Evolutionary conservation across 2,888 invertebrate species (phyloP).

Genomic region (Aromia moschata): DNA sequence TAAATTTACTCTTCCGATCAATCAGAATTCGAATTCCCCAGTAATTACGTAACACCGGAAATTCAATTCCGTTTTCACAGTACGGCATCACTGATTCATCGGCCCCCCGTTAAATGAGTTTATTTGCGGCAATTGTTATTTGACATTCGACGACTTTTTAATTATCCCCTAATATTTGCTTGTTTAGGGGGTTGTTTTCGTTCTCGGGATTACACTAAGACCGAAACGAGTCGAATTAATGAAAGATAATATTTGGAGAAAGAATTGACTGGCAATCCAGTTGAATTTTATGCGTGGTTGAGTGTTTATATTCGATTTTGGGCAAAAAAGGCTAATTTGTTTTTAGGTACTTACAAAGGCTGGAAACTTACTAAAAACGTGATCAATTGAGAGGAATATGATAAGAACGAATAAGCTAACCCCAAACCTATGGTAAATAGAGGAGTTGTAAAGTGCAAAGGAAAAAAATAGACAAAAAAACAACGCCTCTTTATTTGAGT

Average conservation of each 20-base stretch:
- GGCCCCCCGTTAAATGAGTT: constrained; percentile 33
- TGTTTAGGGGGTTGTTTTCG: not conserved
- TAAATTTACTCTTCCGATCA: constrained; percentile 53
- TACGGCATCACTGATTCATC: constrained; percentile 38
- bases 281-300: no score
- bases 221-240: not conserved
- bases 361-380: no score
- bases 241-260: not conserved
- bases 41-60: constrained; percentile 51
- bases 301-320: no score
- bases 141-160: constrained; percentile 32
- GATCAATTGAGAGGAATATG: no score
- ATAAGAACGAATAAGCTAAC: no score
- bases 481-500: no score
- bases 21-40: constrained; percentile 49
- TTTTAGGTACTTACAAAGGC: no score
- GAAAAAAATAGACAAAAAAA: no score
- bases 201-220: not conserved
- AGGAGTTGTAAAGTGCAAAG: no score
- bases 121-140: constrained; percentile 35
- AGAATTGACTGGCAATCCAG: not conserved
- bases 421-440: no score
- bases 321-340: not conserved
- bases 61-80: constrained; percentile 45
- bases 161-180: constrained; percentile 26